Evolutionary conservation across 2,797 vertebrate genomes (phyloP).

Genomic region (Sebastes taczanowskii): DNA sequence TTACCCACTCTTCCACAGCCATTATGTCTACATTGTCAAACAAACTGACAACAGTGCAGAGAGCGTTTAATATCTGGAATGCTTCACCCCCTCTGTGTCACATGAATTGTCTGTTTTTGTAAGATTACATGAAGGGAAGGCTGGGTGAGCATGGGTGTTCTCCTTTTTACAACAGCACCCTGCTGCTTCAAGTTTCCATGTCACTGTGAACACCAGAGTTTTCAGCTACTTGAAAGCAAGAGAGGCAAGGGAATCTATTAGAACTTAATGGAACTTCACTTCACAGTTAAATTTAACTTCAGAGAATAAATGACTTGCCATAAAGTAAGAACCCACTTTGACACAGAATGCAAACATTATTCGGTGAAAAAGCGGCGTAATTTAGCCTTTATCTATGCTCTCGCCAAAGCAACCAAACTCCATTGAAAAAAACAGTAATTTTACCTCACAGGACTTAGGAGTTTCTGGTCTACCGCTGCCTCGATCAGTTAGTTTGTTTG

Average conservation of each 20-base stretch:
- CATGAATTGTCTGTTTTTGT: slow-evolving; percentile 39
- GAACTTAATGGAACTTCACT: background rate
- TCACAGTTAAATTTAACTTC: slow-evolving; percentile 7
- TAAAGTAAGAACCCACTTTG: background rate
- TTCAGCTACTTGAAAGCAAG: slow-evolving; percentile 1
- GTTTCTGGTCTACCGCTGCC: no score
- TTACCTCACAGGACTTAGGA: no score
- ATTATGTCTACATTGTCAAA: slow-evolving; percentile 53
- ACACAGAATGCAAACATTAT: no score
- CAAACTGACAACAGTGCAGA: slow-evolving; percentile 40
- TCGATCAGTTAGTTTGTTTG: no score
- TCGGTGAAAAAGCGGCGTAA: rapidly evolving
- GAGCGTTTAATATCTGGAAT: slow-evolving; percentile 32
- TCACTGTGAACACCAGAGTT: slow-evolving; percentile 2
- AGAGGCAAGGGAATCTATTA: background rate
- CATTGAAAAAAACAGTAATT: no score
- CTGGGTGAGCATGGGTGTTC: slow-evolving; percentile 18
- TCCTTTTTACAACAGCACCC: slow-evolving; percentile 6
- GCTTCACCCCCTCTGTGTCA: slow-evolving; percentile 30
- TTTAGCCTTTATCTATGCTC: no score
- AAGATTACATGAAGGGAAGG: slow-evolving; percentile 24
- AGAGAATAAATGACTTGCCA: background rate
- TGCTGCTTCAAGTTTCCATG: slow-evolving; percentile 27
- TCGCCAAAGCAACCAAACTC: no score
- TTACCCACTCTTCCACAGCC: slow-evolving; percentile 24